Conservation (phyloP, 1,140 invertebrate species). For the Drosophila pachea region DNA sequence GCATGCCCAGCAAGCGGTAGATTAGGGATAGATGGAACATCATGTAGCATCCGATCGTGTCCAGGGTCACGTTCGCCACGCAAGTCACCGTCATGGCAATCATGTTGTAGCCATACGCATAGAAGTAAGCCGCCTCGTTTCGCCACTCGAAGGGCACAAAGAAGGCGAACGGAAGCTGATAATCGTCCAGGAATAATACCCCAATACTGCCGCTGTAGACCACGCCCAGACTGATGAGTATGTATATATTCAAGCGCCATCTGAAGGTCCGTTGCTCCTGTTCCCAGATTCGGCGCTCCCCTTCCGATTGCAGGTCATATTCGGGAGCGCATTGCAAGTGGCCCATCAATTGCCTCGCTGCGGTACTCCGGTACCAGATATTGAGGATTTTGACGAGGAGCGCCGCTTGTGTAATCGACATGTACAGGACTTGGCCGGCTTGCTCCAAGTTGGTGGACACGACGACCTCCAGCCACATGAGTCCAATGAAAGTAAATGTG, state of each 20-base stretch:
- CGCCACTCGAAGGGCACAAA: constrained; percentile 70
- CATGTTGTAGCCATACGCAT: constrained; percentile 60
- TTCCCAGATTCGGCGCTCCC: constrained; percentile 44
- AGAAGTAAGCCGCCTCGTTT: constrained; percentile 43
- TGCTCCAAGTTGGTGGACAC: constrained; percentile 57
- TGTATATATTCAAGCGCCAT: constrained; percentile 50
- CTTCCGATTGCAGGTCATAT: constrained; percentile 26
- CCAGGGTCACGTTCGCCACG: constrained; percentile 59
- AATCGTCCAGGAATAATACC: constrained; percentile 50
- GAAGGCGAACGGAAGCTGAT: constrained; percentile 62
- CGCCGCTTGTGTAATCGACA: constrained; percentile 66
- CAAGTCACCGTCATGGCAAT: constrained; percentile 60
- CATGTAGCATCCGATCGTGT: constrained; percentile 66
- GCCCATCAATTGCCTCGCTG: constrained; percentile 49
- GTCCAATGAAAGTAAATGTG: constrained; percentile 60
- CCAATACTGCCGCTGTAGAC: constrained; percentile 49
- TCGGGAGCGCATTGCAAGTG: constrained; percentile 26
- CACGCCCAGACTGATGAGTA: constrained; percentile 49
- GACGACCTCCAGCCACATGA: constrained; percentile 72
- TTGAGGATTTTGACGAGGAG: constrained; percentile 64
- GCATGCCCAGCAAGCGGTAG: constrained; percentile 54
- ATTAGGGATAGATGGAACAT: constrained; percentile 64
- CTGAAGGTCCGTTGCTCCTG: constrained; percentile 50
- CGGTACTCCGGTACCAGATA: constrained; percentile 47
- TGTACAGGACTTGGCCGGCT: constrained; percentile 66